Percentiles rank a stretch among this genome's conserved stretches.
phyloP scores from a whole-genome alignment of 2,113 vertebrate genomes.

The Bubo bubo region DNA sequence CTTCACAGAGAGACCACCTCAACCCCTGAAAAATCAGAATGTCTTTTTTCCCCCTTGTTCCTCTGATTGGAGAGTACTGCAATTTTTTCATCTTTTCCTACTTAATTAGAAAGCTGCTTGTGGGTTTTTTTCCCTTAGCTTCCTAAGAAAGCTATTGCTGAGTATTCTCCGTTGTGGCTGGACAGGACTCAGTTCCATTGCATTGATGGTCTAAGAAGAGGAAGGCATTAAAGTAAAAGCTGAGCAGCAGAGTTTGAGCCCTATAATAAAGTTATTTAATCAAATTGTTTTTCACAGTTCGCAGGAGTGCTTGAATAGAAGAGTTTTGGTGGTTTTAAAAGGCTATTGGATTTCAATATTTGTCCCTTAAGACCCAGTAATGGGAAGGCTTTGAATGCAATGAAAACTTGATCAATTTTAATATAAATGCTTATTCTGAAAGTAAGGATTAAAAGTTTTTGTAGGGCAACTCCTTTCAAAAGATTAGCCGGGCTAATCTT shows the following conservation, averaged over 20 bases:
- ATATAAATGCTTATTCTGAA: constrained; percentile 55
- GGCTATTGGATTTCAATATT: not conserved
- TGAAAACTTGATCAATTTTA: not conserved
- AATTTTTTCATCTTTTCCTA: not conserved
- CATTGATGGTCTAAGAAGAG: not conserved
- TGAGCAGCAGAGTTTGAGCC: not conserved
- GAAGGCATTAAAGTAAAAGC: not conserved
- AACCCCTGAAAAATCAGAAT: not conserved
- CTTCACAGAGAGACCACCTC: not conserved
- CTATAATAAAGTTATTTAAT: not conserved
- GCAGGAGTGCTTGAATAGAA: not conserved
- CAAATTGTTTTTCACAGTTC: not conserved
- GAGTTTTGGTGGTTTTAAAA: not conserved
- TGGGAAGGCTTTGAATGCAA: not conserved
- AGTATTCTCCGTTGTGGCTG: not conserved
- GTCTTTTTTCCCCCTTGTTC: not conserved
- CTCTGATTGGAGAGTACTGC: not conserved
- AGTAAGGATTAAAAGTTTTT: constrained; percentile 59
- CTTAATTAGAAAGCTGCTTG: not conserved
- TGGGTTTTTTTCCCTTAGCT: not conserved
- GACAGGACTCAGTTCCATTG: not conserved
- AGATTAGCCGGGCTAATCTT: constrained; percentile 57
- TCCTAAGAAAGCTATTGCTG: not conserved
- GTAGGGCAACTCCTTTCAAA: constrained; percentile 54
- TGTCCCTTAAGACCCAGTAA: not conserved